These are phyloP conservation scores for Ammospiza nelsoni DNA, from an alignment of 2,113 vertebrate species.

Conservation along the genomic window DNA sequence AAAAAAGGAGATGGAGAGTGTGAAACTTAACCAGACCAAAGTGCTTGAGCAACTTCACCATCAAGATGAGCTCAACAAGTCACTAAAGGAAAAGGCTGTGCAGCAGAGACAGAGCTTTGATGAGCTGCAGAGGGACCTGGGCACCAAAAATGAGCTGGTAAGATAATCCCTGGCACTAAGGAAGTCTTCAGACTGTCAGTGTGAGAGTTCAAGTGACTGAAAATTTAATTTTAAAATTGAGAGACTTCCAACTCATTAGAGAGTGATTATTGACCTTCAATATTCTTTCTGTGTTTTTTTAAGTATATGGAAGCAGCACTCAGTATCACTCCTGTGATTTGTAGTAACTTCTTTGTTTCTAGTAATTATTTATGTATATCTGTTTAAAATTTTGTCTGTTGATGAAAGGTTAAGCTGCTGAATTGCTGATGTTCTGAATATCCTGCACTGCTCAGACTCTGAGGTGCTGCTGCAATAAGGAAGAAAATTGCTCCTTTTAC, in stretches of 20 bases:
- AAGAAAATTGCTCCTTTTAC: background rate
- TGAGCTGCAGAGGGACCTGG: conserved; percentile 77
- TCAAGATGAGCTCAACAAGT: conserved; percentile 77
- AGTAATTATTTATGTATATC: background rate
- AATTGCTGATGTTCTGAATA: background rate
- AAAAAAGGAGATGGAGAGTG: conserved; percentile 69
- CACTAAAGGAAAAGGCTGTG: conserved; percentile 72
- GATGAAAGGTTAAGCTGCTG: background rate
- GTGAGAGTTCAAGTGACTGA: background rate
- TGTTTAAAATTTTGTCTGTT: background rate
- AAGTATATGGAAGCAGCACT: background rate
- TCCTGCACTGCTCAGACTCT: background rate
- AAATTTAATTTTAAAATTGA: background rate
- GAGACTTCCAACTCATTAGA: background rate
- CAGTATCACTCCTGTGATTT: background rate
- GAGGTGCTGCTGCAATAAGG: background rate
- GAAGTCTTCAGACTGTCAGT: background rate
- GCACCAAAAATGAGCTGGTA: conserved; percentile 85
- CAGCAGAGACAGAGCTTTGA: conserved; percentile 74
- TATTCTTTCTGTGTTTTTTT: background rate
- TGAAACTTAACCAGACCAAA: conserved; percentile 72
- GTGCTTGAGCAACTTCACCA: conserved; percentile 75
- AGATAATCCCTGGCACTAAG: background rate
- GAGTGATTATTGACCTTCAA: background rate
- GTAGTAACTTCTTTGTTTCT: background rate